Base-by-base conservation (phyloP, 2,113 vertebrate genomes). In the Otocyon megalotis region DNA sequence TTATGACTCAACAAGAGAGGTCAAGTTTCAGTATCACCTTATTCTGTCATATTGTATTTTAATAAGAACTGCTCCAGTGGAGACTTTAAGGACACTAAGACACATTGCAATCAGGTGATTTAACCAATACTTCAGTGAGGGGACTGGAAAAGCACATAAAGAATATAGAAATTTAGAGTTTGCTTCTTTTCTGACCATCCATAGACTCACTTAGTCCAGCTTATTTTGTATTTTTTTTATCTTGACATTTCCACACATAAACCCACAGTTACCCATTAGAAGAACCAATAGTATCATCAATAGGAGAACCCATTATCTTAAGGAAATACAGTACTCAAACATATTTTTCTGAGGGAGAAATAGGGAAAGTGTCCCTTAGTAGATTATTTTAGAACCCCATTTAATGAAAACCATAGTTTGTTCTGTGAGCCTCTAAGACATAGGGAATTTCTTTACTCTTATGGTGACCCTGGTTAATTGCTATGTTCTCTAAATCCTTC, bases 381-480 rank as follows among this genome's bases (percentile, higher is more conserved):
- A 63, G 24, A 50, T 32, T 86, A 53, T 58, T 89, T 96, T 62
- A 90, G 26, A 56, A 53, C 13, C 43, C 11, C 9, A 22, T 63
- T 94, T 93, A 90, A 93, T 69, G 20, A 90, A 94, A 96, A 54
- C 17, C 30, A 82, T 3, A 32, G 11, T 58, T 85, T n/a, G 17
- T 67, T 94, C 32, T 82, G 28, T 90, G 88, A n/a, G 16, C 1
- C 10, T 90, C 81, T 94, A 14, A 88, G 1, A 95, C 89, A 95
- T 20, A 35, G 80, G 95, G 53, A 58, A 87, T 98, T 97, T 97
- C 65, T 97, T 98, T 98, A 97, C 80, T 96, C 50, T 17, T 30
- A 28, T 84, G 96, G 97, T 97, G 86, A 90, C 8, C 28, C 67
- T 72, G n/a, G 69, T 83, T 79, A 90, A 84, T 98, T 96, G 95